Evolutionary conservation across 1,140 invertebrate genomes (phyloP), one percentile per base, ranked within the genome.

Genomic region (Drosophila asahinai): DNA sequence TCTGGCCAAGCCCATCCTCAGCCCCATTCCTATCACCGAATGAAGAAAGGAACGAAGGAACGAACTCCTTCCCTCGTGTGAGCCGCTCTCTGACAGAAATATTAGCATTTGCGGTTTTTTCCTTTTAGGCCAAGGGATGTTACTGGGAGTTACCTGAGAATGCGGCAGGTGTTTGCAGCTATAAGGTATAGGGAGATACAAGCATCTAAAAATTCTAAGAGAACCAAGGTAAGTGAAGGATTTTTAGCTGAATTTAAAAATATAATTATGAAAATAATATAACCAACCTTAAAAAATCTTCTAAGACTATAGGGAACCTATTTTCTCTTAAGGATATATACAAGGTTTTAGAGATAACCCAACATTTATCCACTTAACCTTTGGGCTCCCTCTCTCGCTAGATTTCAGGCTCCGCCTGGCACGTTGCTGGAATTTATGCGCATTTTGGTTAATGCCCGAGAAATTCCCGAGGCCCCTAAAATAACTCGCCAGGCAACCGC

Each of bases 41-140:
- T 4, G n/a, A 33, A n/a, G 2, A 15, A 30, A 9, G 8, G 30
- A 33, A 33, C 30, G 27, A 19, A 33, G 8, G 27, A 19, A 22
- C 30, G 27, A 30, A 22, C 30, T 15, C 52, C 52, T 54, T 36
- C 11, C 58, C 45, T n/a, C 40, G 36, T 72, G 33, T 65, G 49
- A 59, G 73, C 57, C 59, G 52, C 66, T 77, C 64, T 80, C 86
- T 91, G 86, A 90, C 86, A 90, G 86, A 90, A 90, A 80, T 90
- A 90, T 90, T 82, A 90, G 81, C 86, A 91, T 90, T 90, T 86
- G 86, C 68, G 86, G 86, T 80, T 54, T 52, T 72, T 54, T 19
- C 17, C 36, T 66, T 60, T 40, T 30, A 36, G 59, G 22, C 11
- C 3, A 14, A 15, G 19, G 33, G 3, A 30, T 9, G 11, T 5